Evolutionary conservation across 2,113 vertebrate species (phyloP), one percentile per base, ranked within the genome.

Genomic region (Melanotaenia duboulayi): DNA sequence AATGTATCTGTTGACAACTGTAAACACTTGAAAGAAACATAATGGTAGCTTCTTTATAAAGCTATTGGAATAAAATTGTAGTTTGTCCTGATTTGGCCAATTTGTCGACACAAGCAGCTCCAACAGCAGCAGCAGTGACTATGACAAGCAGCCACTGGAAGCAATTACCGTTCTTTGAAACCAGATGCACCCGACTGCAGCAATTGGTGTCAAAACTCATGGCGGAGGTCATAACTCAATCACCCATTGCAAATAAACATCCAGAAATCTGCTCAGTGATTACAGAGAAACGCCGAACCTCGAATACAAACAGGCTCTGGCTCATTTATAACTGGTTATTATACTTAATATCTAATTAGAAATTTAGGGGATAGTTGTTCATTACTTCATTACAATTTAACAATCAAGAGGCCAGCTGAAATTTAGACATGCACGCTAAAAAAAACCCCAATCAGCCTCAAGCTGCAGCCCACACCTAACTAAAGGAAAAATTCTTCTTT

Each of bases 131-230:
- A 17, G 66, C 22, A 7, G 35, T 14, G 25, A 5, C 54, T 50
- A 11, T 42, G 23, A 50, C 35, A 56, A 16, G 42, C 51, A 51
- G 67, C 54, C 52, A 60, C 48, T 52, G 68, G 48, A 71, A 52
- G 57, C 68, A 71, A 44, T 71, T 71, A 71, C 50, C 4, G 16
- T 22, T 35, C 50, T 70, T 76, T 76, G 54, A 64, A 42, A 64
- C 52, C 65, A 64, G 28, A 11, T 63, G 35, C 14, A 42, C 46
- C 1, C 55, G 23, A 57, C 51, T 54, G 50, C 37, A 58, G 51
- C 35, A 42, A 50, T 25, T 44, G 54, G 51, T 58, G 42, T 65
- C 52, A 73, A 35, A 64, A 57, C 60, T 71, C 67, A 32, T 32
- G 14, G 46, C 20, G 10, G 46, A 62, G 65, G 65, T 64, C 32